Evolutionary conservation across 30 jellyfish, hydroid and myxozoan species (phyloP).

Genomic region (Cassiopea xamachana): DNA sequence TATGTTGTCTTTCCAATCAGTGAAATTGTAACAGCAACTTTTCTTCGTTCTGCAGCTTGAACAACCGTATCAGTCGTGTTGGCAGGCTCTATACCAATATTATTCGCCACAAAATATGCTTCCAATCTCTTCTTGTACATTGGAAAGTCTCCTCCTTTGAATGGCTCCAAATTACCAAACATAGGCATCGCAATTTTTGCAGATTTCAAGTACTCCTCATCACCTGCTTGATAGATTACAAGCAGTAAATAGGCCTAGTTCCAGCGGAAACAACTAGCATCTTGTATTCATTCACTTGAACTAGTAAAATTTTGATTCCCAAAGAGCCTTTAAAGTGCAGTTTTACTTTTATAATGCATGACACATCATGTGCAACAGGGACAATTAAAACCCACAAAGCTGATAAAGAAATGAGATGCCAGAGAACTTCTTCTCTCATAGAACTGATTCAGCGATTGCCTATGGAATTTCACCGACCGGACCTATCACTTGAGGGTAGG

Average conservation of each 20-base stretch:
- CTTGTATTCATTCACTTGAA: constrained; percentile 15
- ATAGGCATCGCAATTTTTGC: constrained; percentile 27
- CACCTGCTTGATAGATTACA: constrained; percentile 26
- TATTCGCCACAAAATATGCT: constrained; percentile 34
- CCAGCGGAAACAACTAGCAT: constrained; percentile 26
- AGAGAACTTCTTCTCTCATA: too few species aligned
- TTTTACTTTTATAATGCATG: constrained; percentile 23
- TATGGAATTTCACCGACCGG: too few species aligned
- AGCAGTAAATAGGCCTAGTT: constrained; percentile 43
- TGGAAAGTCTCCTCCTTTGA: constrained; percentile 26
- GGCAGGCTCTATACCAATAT: constrained; percentile 36
- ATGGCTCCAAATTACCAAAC: constrained; percentile 44
- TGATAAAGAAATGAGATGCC: too few species aligned
- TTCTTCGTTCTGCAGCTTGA: constrained; percentile 38
- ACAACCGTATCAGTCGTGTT: constrained; percentile 34
- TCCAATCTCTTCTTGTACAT: constrained; percentile 48
- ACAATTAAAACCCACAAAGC: too few species aligned
- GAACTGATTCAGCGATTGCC: too few species aligned
- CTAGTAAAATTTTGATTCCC: background rate
- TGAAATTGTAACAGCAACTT: constrained; percentile 48
- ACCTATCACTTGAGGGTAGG: too few species aligned
- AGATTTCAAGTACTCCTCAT: constrained; percentile 21
- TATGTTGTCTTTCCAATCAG: constrained; percentile 35
- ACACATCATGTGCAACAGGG: background rate
- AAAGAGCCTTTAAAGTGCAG: background rate